phyloP scores from a whole-genome alignment of 2,888 invertebrate genomes.

The Hirtodrosophila cameraria region DNA sequence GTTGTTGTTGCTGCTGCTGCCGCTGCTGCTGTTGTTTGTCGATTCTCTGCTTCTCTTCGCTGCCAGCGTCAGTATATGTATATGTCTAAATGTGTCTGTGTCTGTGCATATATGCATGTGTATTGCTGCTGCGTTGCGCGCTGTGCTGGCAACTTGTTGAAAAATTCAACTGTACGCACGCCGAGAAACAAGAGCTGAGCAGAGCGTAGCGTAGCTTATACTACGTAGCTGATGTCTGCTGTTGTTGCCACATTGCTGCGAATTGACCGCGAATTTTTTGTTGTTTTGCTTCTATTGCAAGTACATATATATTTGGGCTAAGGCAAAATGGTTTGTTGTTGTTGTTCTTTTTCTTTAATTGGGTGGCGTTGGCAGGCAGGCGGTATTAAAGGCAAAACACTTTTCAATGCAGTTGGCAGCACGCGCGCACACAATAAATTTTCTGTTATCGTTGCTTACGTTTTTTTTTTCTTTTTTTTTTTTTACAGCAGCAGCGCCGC shows the following conservation, averaged over 20 bases:
- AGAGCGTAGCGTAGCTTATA: constrained; percentile 1
- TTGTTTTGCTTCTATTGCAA: constrained; percentile 3
- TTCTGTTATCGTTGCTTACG: constrained; percentile 66
- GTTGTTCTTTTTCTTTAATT: constrained; percentile 13
- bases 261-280: constrained; percentile 4
- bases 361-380: constrained; percentile 12
- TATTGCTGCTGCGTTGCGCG: constrained; percentile 65
- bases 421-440: constrained; percentile 59
- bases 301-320: too few relatives aligned
- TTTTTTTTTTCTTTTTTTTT: constrained; percentile 47
- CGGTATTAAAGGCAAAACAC: constrained; percentile 43
- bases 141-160: constrained; percentile 78
- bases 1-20: constrained; percentile 34
- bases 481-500: constrained; percentile 29
- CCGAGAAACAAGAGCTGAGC: constrained; percentile 18
- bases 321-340: constrained; percentile 18
- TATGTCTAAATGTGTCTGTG: constrained; percentile 15
- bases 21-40: constrained; percentile 45
- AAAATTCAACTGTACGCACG: constrained; percentile 64
- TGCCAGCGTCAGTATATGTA: constrained; percentile 7
- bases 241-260: constrained; percentile 14
- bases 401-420: constrained; percentile 68
- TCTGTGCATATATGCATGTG: constrained; percentile 17
- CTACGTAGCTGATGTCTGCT: constrained; percentile 20
- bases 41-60: constrained; percentile 51